Evolutionary conservation across 1,140 invertebrate species (phyloP), one percentile per base, ranked within the genome.

Genomic region (Lithobius niger): DNA sequence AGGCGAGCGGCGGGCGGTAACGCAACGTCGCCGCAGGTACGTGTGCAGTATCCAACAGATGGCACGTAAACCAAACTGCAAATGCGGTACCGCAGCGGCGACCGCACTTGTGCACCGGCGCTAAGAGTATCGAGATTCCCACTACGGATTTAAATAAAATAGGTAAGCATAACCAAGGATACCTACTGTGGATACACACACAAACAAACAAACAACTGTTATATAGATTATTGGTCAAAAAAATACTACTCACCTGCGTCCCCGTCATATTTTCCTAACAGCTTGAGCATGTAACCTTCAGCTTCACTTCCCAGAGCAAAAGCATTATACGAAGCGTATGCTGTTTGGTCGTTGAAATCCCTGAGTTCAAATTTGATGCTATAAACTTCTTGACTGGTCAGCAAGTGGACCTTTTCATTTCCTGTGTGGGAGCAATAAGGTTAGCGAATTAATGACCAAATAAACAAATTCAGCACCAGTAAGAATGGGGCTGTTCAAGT

Each of bases 261-360:
- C 2, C 77, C 82, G 42, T 67, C 71, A 65, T 80, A 79, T 36
- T 72, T 71, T 13, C 77, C 77, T 1, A 86, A 66, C 6, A 81
- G 66, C 54, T 74, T 76, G 10, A 86, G 72, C 16, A 76, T 70
- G 62, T 80, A 88, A 0, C 76, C 74, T 57, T 83, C 78, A 15
- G 69, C 62, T 62, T 84, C 81, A 16, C 75, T 70, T 21, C 76
- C 76, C 22, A 87, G 71, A 15, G 76, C 76, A 61, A 87, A 86
- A 2, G 76, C 67, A 1, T 75, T 73, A 64, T 84, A 88, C 4
- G 67, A 66, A 1, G 81, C 83, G 40, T 69, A 71, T 27, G 73
- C 76, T 22, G 57, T 60, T 16, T 58, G 57, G 36, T 64, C 64
- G 2, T 74, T 60, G 25, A 78, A 75, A 51, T 84, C 79, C 64